Evolutionary conservation across 2,888 invertebrate species (phyloP).

Genomic region (Plagiodera versicolora): DNA sequence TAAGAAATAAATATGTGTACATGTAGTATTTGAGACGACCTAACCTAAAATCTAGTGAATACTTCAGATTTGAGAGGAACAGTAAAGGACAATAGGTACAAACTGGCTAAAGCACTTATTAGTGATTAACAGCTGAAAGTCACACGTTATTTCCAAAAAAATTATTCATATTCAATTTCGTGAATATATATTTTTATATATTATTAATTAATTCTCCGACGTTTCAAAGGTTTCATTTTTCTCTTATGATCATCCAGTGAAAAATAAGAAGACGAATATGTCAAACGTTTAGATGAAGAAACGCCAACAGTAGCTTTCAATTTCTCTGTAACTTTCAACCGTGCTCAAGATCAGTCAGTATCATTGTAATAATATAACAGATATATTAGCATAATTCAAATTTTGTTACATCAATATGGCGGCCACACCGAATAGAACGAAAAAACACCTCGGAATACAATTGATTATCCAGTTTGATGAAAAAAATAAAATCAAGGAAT

Average conservation of each 20-base stretch:
- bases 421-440: background rate
- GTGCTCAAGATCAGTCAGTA: slow-evolving; percentile 1
- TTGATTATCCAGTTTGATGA: no score
- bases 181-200: no score
- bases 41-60: slow-evolving; percentile 18
- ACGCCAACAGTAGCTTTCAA: background rate
- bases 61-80: slow-evolving; percentile 15
- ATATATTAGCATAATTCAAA: slow-evolving; percentile 27
- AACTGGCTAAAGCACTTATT: background rate
- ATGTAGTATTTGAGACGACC: slow-evolving; percentile 14
- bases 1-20: slow-evolving; percentile 14
- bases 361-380: slow-evolving; percentile 20
- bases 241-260: no score
- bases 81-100: slow-evolving; percentile 12
- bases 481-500: no score
- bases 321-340: background rate
- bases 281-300: no score
- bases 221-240: no score
- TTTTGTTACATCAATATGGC: slow-evolving; percentile 14
- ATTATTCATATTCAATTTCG: background rate
- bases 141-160: background rate
- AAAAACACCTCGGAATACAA: no score
- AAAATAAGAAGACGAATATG: background rate
- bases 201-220: no score
- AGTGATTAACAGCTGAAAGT: background rate